Percentiles rank a stretch among this genome's conserved stretches.
These are phyloP conservation scores for Lagria hirta DNA, from an alignment of 2,888 invertebrate genomes.

Conservation along the genomic window DNA sequence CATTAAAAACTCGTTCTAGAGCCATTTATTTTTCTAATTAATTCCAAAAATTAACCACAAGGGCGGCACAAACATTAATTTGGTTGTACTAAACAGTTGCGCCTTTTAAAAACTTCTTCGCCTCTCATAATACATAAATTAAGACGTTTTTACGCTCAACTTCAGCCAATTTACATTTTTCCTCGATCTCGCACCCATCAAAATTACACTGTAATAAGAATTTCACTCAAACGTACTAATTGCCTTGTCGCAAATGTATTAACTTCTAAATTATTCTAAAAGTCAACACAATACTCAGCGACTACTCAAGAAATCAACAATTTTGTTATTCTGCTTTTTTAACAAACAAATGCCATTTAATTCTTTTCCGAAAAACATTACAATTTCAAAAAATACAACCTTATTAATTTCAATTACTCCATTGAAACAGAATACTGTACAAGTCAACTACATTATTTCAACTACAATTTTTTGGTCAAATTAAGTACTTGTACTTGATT, in stretches of 20 bases:
- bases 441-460: too few relatives aligned
- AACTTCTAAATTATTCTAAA: neutral
- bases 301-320: too few relatives aligned
- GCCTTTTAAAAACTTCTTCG: slow-evolving; percentile 31
- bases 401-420: too few relatives aligned
- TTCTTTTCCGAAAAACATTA: too few relatives aligned
- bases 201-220: slow-evolving; percentile 12
- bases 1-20: slow-evolving; percentile 52
- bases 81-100: slow-evolving; percentile 29
- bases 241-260: slow-evolving; percentile 1
- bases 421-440: too few relatives aligned
- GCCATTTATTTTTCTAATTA: slow-evolving; percentile 52
- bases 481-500: too few relatives aligned
- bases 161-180: slow-evolving; percentile 24
- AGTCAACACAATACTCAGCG: slow-evolving; percentile 1
- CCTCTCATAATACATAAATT: slow-evolving; percentile 30
- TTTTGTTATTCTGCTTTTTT: too few relatives aligned
- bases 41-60: slow-evolving; percentile 51
- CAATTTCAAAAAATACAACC: too few relatives aligned
- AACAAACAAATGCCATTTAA: too few relatives aligned
- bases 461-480: too few relatives aligned
- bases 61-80: slow-evolving; percentile 33
- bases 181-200: slow-evolving; percentile 17
- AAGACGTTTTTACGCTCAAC: slow-evolving; percentile 21
- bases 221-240: slow-evolving; percentile 4